These are phyloP conservation scores for Planococcus citri DNA, from an alignment of 1,140 invertebrate genomes.

Conservation along the genomic window DNA sequence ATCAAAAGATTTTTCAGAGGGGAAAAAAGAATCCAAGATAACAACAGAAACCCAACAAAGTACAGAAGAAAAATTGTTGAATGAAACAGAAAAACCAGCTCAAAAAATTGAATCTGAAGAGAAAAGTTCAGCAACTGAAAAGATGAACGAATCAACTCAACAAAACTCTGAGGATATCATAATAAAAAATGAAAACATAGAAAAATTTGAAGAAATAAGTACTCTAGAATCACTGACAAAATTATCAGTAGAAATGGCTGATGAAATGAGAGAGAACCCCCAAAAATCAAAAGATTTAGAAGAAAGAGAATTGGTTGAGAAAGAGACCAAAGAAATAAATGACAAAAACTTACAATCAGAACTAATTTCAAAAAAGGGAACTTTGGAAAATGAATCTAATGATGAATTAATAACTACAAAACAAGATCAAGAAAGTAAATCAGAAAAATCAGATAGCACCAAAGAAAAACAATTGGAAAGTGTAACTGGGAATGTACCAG, in stretches of 20 bases:
- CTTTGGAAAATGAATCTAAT: no score
- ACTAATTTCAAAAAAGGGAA: no score
- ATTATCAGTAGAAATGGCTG: no score
- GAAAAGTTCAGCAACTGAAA: constrained; percentile 29
- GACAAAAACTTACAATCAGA: no score
- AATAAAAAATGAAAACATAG: constrained; percentile 22
- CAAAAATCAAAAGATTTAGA: constrained; percentile 20
- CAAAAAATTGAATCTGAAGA: constrained; percentile 20
- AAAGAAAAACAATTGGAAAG: constrained; percentile 22
- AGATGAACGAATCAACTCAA: constrained; percentile 24
- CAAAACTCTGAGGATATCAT: no score
- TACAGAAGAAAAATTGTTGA: constrained; percentile 27
- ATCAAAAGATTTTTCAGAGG: constrained; percentile 4
- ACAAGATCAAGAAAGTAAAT: constrained; percentile 23
- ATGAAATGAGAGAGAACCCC: no score
- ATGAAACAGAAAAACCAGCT: constrained; percentile 27
- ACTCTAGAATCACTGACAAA: no score
- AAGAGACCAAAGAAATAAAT: no score
- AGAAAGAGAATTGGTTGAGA: no score
- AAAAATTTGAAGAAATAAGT: constrained; percentile 19
- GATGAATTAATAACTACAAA: no score
- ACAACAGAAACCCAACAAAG: constrained; percentile 29
- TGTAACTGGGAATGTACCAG: neutral
- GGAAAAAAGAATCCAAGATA: constrained; percentile 24
- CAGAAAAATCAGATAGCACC: constrained; percentile 20